A percentile compares a stretch with the other conserved stretches of the same genome.
These are phyloP conservation scores for Amia ocellicauda DNA, from an alignment of 2,113 vertebrate species.

Conservation along the genomic window DNA sequence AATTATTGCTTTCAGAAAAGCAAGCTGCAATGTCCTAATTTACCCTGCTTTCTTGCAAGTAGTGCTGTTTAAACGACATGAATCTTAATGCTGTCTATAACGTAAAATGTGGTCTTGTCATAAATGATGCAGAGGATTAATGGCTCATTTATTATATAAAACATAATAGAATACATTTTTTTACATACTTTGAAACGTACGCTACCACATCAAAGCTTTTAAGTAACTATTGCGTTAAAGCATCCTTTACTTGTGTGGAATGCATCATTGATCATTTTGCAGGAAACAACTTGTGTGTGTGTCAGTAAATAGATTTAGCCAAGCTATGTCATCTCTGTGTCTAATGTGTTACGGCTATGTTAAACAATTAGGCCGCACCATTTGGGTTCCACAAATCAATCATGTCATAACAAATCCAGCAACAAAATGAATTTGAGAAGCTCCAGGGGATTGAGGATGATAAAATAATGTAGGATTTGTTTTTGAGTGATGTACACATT, in stretches of 20 bases:
- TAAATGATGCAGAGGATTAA: slow-evolving; percentile 11
- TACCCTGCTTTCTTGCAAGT: too few relatives aligned
- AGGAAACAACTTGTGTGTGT: slow-evolving; percentile 41
- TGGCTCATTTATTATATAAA: slow-evolving; percentile 41
- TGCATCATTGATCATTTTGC: slow-evolving; percentile 60
- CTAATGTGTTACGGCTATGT: slow-evolving; percentile 67
- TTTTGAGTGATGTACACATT: slow-evolving; percentile 40
- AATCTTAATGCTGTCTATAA: not conserved
- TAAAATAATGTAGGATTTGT: slow-evolving; percentile 31
- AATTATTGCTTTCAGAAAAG: not conserved
- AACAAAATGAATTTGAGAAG: slow-evolving; percentile 66
- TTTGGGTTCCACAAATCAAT: slow-evolving; percentile 73
- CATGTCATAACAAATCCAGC: slow-evolving; percentile 51
- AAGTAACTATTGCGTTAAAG: slow-evolving; percentile 59
- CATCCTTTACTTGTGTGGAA: slow-evolving; percentile 41
- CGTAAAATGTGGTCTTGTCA: not conserved
- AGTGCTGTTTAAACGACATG: too few relatives aligned
- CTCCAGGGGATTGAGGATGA: slow-evolving; percentile 43
- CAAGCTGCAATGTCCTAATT: too few relatives aligned
- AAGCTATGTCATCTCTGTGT: slow-evolving; percentile 67
- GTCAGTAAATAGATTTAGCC: slow-evolving; percentile 62
- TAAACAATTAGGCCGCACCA: slow-evolving; percentile 65
- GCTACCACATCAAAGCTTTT: slow-evolving; percentile 59
- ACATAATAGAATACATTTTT: slow-evolving; percentile 55
- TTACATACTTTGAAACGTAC: slow-evolving; percentile 49